Conservation (phyloP, 2,888 invertebrate genomes). For the Trachelus tabidus region DNA sequence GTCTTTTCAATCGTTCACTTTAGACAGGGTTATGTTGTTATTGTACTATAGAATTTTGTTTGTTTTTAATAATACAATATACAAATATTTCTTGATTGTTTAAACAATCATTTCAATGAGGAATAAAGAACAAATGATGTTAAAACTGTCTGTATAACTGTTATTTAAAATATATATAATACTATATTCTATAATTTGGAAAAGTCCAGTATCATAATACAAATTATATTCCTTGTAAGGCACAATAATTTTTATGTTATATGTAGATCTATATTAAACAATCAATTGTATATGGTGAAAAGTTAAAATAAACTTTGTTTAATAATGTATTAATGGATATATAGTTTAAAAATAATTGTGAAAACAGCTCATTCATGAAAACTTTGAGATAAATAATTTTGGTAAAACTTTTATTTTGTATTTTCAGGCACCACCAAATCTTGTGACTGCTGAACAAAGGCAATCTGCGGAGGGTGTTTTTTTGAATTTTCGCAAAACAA, state of each 20-base stretch:
- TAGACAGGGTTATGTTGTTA: conserved; percentile 15
- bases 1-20: conserved; percentile 7
- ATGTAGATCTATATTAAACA: background rate
- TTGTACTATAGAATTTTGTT: background rate
- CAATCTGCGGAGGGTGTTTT: conserved; percentile 86
- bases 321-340: background rate
- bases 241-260: background rate
- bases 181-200: background rate
- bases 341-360: background rate
- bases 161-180: background rate
- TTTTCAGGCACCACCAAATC: conserved; percentile 80
- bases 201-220: background rate
- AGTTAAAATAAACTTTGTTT: background rate
- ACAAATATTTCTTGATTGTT: background rate
- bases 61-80: background rate
- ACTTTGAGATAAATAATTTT: background rate
- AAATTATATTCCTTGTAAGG: background rate
- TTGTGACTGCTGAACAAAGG: conserved; percentile 82
- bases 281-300: background rate
- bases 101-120: background rate
- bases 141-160: background rate
- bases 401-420: background rate
- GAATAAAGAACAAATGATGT: background rate
- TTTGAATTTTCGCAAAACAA: conserved; percentile 83
- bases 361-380: background rate